Evolutionary conservation across 2,113 vertebrate species (phyloP), one percentile per base, ranked within the genome.

Genomic region (Muntiacus muntjak): DNA sequence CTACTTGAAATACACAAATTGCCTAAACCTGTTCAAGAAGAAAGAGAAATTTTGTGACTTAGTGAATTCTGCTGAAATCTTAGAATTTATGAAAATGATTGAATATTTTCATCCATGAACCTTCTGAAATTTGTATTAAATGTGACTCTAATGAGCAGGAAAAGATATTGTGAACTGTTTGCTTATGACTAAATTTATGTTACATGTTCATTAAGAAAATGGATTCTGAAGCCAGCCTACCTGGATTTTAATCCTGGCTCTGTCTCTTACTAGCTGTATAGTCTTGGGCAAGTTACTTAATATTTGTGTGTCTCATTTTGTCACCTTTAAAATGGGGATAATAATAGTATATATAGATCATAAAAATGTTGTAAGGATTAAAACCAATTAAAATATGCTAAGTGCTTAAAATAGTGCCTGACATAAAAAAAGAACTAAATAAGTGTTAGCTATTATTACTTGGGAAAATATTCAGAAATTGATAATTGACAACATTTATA

Each of bases 331-430:
- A 94, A 87, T 87, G 60, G 19, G 43, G 16, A 89, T 93, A 85
- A 67, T 67, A 55, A 55, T 97, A 47, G 54, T 88, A 78, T 64
- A 78, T 16, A 40, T 87, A 71, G n/a, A 81, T 84, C 23, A 94
- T 93, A 79, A 88, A 94, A 78, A 67, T 87, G 36, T 81, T 83
- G 23, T 88, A 47, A 50, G 28, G 47, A 85, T 92, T 81, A 89
- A 97, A 92, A 62, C 67, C 81, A 84, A 71, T 64, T 96, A 90
- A 90, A 92, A 87, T 93, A 82, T 76, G n/a, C 11, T n/a, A 57
- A 92, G 50, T 78, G 3, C 43, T 91, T 92, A 89, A 81, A 92
- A 89, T 50, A 96, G 11, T 45, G 5, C 12, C 17, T 85, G 45
- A 30, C n/a, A 81, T 85, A 47, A 85, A 76, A 87, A 64, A 94